Evolutionary conservation across 2,888 invertebrate species (phyloP), one percentile per base, ranked within the genome.

Genomic region (Trichacis sp.): DNA sequence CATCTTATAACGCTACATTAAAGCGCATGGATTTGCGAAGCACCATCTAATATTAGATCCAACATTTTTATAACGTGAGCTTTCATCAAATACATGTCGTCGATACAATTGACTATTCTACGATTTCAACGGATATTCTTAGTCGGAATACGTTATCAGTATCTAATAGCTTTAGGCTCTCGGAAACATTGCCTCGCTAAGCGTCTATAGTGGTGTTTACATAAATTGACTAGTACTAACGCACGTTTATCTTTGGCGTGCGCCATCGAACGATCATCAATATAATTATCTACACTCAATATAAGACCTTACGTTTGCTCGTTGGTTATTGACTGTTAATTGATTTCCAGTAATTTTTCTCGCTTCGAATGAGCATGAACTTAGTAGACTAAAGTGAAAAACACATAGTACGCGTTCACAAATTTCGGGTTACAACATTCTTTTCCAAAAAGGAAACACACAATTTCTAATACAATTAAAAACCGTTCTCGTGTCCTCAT

Each of bases 401-500:
- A 33, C 2, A 2, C 33, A n/a, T 33, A 33, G n/a, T n/a, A n/a
- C n/a, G n/a, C n/a, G n/a, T n/a, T n/a, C n/a, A n/a, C n/a, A n/a
- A n/a, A n/a, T n/a, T n/a, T n/a, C n/a, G n/a, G n/a, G n/a, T n/a
- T n/a, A n/a, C n/a, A n/a, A n/a, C n/a, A n/a, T n/a, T n/a, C n/a
- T n/a, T n/a, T n/a, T n/a, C n/a, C n/a, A n/a, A n/a, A n/a, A n/a
- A n/a, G n/a, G n/a, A n/a, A n/a, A n/a, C n/a, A n/a, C n/a, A n/a
- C n/a, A n/a, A 81, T 72, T 74, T 81, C 76, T 81, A 82, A 75
- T 79, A 80, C 75, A 77, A 78, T 71, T 80, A 81, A 77, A 76
- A 78, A 64, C 81, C 74, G 70, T 77, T 81, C 76, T 82, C 80
- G 78, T 78, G 78, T 73, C 79, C 78, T 82, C 78, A 83, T 76